Conservation (phyloP, 2,113 vertebrate species). For the Romanogobio albipinnatus region DNA sequence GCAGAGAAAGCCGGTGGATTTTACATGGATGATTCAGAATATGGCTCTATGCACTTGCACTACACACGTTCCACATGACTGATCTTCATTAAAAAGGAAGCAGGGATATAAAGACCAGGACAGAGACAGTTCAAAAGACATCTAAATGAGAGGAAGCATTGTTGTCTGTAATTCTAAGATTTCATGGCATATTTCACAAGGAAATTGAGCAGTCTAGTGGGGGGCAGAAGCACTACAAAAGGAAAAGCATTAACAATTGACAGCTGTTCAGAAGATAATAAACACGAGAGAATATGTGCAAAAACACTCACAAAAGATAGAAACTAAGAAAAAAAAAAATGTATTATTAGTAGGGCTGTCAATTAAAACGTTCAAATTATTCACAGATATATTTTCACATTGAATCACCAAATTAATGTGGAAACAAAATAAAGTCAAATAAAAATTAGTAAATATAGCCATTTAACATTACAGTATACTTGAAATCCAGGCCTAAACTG, state of each 20-base stretch:
- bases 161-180: not conserved
- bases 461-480: not conserved
- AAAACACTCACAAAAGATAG: not conserved
- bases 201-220: not conserved
- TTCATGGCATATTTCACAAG: not conserved
- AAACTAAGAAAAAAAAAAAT: not conserved
- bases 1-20: not conserved
- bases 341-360: not conserved
- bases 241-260: not conserved
- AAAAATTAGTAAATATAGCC: not conserved
- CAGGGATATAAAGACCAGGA: not conserved
- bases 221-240: not conserved
- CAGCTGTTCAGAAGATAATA: not conserved
- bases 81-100: not conserved
- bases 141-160: not conserved
- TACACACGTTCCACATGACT: not conserved
- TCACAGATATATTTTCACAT: not conserved
- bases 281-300: not conserved
- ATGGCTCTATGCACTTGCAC: too few relatives aligned
- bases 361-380: not conserved
- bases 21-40: constrained; percentile 10
- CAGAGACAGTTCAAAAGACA: not conserved
- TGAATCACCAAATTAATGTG: not conserved
- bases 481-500: not conserved
- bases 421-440: not conserved